phyloP scores from a whole-genome alignment of 2,113 vertebrate species.

The Emberiza fucata region DNA sequence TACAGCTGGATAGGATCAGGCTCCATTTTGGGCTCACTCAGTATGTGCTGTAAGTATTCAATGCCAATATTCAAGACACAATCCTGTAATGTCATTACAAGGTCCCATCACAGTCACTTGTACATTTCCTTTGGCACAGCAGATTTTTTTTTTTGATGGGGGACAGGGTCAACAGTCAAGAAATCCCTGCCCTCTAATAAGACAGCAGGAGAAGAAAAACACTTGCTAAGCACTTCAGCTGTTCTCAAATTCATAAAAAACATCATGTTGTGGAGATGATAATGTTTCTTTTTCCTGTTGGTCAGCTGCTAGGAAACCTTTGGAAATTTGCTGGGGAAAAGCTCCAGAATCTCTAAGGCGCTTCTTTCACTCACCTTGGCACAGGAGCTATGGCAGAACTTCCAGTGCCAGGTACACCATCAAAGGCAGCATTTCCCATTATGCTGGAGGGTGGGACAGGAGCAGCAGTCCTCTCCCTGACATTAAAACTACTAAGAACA shows the following conservation, averaged over 20 bases:
- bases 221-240: slow-evolving; percentile 56
- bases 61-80: slow-evolving; percentile 31
- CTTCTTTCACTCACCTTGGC: not conserved
- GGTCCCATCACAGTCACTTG: slow-evolving; percentile 57
- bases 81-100: slow-evolving; percentile 60
- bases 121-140: slow-evolving; percentile 57
- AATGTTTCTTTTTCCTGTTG: slow-evolving; percentile 3
- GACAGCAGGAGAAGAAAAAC: slow-evolving; percentile 53
- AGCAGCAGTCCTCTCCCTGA: not conserved
- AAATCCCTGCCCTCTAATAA: slow-evolving; percentile 57
- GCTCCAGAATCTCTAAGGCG: not conserved
- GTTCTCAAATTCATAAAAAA: slow-evolving; percentile 49
- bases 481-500: not conserved
- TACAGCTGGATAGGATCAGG: not conserved
- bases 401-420: not conserved
- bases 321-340: not conserved
- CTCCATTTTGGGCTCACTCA: not conserved
- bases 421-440: not conserved
- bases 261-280: not conserved
- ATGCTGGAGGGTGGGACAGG: not conserved
- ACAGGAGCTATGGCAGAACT: not conserved
- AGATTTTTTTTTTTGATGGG: slow-evolving; percentile 53
- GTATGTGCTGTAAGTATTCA: slow-evolving; percentile 10
- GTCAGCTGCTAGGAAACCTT: not conserved
- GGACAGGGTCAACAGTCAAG: slow-evolving; percentile 52